phyloP scores from a whole-genome alignment of 2,888 invertebrate genomes.

The Caprella mutica region DNA sequence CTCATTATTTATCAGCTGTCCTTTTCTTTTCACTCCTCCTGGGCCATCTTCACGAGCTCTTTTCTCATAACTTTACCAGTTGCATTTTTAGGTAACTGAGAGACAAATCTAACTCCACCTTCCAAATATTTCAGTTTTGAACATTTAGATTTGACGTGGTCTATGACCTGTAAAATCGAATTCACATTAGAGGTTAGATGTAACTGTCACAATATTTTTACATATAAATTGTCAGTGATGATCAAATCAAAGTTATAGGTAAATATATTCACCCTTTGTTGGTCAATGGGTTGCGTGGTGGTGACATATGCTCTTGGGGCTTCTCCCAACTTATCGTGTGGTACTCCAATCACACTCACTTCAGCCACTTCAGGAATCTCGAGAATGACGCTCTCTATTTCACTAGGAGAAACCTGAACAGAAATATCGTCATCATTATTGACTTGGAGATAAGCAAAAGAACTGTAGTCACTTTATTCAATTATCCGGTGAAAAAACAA shows the following conservation, averaged over 20 bases:
- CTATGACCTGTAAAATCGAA: background rate
- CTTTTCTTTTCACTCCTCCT: too few species aligned
- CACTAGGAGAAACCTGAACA: slow-evolving; percentile 26
- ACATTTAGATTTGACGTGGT: background rate
- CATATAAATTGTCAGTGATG: too few species aligned
- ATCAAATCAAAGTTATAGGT: too few species aligned
- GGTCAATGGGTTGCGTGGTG: background rate
- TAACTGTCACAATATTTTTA: too few species aligned
- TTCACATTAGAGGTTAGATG: background rate
- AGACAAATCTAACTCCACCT: background rate
- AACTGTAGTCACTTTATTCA: too few species aligned
- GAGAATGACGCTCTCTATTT: slow-evolving; percentile 17
- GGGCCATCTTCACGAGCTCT: background rate
- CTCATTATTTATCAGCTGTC: too few species aligned
- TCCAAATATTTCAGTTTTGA: background rate
- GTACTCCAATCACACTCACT: slow-evolving; percentile 20
- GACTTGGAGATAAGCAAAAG: too few species aligned
- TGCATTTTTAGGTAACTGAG: background rate
- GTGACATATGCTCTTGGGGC: slow-evolving; percentile 23
- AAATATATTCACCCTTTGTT: slow-evolving; percentile 1
- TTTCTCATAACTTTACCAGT: background rate
- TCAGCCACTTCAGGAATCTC: slow-evolving; percentile 17
- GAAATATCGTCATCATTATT: too few species aligned
- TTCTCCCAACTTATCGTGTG: slow-evolving; percentile 19
- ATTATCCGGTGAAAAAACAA: too few species aligned